These are phyloP conservation scores for Planococcus citri DNA, from an alignment of 1,140 invertebrate genomes.

Conservation along the genomic window DNA sequence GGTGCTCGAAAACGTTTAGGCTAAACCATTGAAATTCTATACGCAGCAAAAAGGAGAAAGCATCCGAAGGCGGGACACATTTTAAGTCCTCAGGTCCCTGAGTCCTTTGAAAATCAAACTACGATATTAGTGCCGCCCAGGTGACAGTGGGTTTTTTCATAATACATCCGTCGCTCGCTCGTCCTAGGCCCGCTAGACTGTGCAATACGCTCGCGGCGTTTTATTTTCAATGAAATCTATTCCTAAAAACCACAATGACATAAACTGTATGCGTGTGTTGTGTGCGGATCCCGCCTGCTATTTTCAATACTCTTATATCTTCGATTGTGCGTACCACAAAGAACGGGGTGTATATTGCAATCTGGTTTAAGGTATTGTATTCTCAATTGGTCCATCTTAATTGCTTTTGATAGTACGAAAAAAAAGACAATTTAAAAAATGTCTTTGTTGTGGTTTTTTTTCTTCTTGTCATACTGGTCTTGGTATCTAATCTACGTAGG, in stretches of 20 bases:
- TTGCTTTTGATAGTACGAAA: background rate
- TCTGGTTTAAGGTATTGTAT: constrained; percentile 3
- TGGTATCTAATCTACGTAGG: too few species aligned
- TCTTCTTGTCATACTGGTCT: too few species aligned
- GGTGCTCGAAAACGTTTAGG: constrained; percentile 5
- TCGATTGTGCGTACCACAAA: background rate
- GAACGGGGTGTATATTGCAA: constrained; percentile 6
- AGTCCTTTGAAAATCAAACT: background rate
- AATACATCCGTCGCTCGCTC: constrained; percentile 5
- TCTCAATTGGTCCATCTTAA: constrained; percentile 3
- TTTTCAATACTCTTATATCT: background rate
- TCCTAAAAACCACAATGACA: constrained; percentile 6
- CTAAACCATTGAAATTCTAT: constrained; percentile 3
- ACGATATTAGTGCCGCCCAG: background rate
- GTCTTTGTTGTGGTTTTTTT: background rate
- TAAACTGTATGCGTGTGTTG: background rate
- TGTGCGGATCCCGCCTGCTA: background rate
- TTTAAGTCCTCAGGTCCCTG: constrained; percentile 1
- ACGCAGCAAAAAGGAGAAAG: background rate
- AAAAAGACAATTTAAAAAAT: background rate
- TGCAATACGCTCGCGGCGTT: background rate
- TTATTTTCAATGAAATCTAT: background rate
- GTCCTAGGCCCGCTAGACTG: too few species aligned
- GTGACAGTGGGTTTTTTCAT: constrained; percentile 5
- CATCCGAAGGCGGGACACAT: background rate